Conservation (phyloP, 2,888 invertebrate species). For the Orchestes rusci region DNA sequence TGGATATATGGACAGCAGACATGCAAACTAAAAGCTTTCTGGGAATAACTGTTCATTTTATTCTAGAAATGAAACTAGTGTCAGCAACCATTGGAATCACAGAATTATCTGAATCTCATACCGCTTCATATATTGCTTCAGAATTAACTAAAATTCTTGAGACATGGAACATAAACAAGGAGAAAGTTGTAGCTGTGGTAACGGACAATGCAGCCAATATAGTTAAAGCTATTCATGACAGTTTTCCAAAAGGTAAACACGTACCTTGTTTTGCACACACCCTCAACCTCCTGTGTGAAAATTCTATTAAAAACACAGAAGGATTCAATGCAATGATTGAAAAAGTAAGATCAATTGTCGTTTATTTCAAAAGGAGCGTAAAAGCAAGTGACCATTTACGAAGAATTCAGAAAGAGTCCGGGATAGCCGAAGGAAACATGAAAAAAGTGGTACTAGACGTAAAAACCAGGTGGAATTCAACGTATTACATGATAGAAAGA, state of each 20-base stretch:
- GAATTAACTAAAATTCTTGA: constrained; percentile 10
- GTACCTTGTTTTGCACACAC: constrained; percentile 21
- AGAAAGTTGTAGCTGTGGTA: constrained; percentile 11
- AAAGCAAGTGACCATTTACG: constrained; percentile 16
- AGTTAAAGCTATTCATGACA: constrained; percentile 9
- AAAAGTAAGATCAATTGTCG: constrained; percentile 19
- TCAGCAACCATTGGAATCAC: constrained; percentile 13
- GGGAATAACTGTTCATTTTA: constrained; percentile 22
- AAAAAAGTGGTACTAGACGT: constrained; percentile 14
- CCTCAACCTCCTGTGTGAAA: constrained; percentile 18
- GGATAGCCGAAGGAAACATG: constrained; percentile 5
- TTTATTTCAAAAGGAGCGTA: constrained; percentile 17
- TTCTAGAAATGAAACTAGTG: constrained; percentile 6
- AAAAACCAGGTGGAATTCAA: constrained; percentile 18
- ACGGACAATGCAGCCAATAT: constrained; percentile 21
- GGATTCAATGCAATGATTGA: constrained; percentile 26
- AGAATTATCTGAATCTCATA: constrained; percentile 18
- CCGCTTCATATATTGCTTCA: constrained; percentile 15
- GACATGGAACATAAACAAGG: constrained; percentile 19
- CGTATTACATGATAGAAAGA: constrained; percentile 14
- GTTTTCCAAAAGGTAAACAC: constrained; percentile 17
- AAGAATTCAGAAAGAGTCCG: constrained; percentile 6
- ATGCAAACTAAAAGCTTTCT: constrained; percentile 25
- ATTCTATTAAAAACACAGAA: constrained; percentile 21
- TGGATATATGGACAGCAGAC: constrained; percentile 27